phyloP scores from a whole-genome alignment of 1,140 invertebrate genomes.

The Lordiphosa collinella region DNA sequence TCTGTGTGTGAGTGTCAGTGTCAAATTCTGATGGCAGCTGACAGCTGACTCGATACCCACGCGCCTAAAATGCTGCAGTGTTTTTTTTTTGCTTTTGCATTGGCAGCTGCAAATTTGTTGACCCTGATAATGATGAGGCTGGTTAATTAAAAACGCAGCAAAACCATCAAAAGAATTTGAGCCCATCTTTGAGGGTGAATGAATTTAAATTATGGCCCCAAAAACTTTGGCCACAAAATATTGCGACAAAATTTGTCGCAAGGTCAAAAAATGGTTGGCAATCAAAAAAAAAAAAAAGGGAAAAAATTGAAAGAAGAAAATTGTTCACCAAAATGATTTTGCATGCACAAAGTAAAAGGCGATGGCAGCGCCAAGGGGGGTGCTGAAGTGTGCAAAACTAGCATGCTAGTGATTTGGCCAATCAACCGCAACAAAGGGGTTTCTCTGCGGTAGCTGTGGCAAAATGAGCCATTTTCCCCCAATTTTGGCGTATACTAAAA shows the following conservation, averaged over 20 bases:
- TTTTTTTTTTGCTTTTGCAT: background rate
- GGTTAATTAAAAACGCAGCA: constrained; percentile 17
- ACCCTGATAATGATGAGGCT: constrained; percentile 11
- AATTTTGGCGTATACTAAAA: no score
- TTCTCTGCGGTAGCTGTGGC: no score
- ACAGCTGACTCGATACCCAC: constrained; percentile 5
- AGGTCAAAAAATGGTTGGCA: constrained; percentile 2
- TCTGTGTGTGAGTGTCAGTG: constrained; percentile 5
- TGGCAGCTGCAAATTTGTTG: background rate
- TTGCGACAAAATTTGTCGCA: constrained; percentile 7
- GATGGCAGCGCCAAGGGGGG: background rate
- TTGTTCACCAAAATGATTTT: constrained; percentile 3
- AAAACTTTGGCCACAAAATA: constrained; percentile 1
- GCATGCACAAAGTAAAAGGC: constrained; percentile 10
- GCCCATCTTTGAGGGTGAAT: background rate
- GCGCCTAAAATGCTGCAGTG: constrained; percentile 10
- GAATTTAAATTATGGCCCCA: constrained; percentile 6
- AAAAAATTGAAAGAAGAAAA: no score
- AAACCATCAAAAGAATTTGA: background rate
- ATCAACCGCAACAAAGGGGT: constrained; percentile 12
- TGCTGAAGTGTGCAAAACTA: constrained; percentile 4
- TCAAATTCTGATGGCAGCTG: constrained; percentile 6
- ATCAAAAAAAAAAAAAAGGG: background rate
- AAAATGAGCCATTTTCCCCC: no score
- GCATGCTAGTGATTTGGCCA: constrained; percentile 13